Conservation (phyloP, 2,888 invertebrate genomes). For the Ophioninae sp. region DNA sequence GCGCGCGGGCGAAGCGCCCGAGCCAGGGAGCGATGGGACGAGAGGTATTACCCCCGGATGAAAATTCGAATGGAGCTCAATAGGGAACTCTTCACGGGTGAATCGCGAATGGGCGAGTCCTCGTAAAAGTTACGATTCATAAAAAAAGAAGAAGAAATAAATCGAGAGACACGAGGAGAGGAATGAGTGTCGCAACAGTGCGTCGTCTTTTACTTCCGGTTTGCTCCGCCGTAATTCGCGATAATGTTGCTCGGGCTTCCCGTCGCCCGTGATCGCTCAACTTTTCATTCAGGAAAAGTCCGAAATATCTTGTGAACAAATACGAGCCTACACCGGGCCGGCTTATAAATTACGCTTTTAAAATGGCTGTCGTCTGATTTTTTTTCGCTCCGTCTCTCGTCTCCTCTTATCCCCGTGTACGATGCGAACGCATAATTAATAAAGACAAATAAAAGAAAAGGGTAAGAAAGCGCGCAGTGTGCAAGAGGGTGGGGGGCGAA, state of each 20-base stretch:
- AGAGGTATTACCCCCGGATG: constrained; percentile 56
- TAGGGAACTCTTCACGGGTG: constrained; percentile 51
- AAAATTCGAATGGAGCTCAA: constrained; percentile 62
- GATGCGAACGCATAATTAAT: constrained; percentile 10
- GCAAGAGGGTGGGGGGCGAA: not conserved
- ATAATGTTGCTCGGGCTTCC: constrained; percentile 57
- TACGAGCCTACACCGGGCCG: constrained; percentile 56
- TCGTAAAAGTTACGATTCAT: constrained; percentile 19
- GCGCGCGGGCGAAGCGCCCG: constrained; percentile 20
- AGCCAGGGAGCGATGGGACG: constrained; percentile 28
- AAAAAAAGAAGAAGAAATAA: constrained; percentile 8
- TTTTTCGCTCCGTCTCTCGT: not conserved
- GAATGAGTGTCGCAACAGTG: constrained; percentile 13
- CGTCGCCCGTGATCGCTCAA: constrained; percentile 40
- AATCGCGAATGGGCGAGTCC: constrained; percentile 59
- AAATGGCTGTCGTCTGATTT: constrained; percentile 69
- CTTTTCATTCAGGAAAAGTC: constrained; percentile 56
- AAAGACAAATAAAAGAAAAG: not conserved
- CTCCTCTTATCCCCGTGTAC: constrained; percentile 8
- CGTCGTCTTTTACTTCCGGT: not conserved
- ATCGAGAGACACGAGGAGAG: not conserved
- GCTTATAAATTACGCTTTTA: constrained; percentile 57
- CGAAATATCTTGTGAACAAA: constrained; percentile 59
- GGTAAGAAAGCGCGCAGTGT: not conserved
- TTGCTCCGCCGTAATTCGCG: constrained; percentile 38